phyloP scores from a whole-genome alignment of 1,140 invertebrate species.

The Cydia fagiglandana region DNA sequence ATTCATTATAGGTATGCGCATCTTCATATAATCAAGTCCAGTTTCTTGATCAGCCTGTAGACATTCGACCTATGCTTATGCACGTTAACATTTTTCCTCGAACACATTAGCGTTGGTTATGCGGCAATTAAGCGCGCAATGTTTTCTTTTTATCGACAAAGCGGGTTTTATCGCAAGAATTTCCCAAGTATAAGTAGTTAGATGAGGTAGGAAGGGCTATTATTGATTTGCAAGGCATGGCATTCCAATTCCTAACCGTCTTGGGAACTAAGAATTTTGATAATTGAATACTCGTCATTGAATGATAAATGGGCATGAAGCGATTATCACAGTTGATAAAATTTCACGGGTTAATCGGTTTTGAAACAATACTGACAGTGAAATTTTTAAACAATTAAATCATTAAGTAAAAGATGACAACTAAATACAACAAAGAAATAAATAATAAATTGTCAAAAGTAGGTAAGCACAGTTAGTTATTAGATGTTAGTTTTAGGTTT shows the following conservation, averaged over 20 bases:
- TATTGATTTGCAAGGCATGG: constrained; percentile 25
- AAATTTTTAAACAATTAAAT: not conserved
- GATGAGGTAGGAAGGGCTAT: constrained; percentile 4
- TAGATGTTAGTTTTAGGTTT: no score
- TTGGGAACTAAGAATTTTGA: constrained; percentile 6
- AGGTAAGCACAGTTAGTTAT: no score
- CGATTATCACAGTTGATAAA: not conserved
- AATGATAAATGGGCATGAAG: not conserved
- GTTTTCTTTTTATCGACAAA: constrained; percentile 27
- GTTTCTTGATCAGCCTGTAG: not conserved
- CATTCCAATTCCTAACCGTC: constrained; percentile 11
- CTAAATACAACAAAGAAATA: no score
- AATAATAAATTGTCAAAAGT: no score
- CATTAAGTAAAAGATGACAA: not conserved
- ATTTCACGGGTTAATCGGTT: not conserved
- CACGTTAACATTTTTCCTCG: constrained; percentile 3
- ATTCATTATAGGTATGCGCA: no score
- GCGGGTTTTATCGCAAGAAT: constrained; percentile 14
- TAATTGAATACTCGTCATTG: constrained; percentile 10
- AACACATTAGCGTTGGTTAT: constrained; percentile 25
- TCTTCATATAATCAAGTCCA: not conserved
- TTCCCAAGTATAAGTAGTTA: not conserved
- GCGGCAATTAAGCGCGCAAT: constrained; percentile 22
- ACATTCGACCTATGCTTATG: not conserved
- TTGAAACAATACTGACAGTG: not conserved